These are phyloP conservation scores for Drosophila quadrilineata DNA, from an alignment of 1,140 invertebrate species.

Conservation along the genomic window DNA sequence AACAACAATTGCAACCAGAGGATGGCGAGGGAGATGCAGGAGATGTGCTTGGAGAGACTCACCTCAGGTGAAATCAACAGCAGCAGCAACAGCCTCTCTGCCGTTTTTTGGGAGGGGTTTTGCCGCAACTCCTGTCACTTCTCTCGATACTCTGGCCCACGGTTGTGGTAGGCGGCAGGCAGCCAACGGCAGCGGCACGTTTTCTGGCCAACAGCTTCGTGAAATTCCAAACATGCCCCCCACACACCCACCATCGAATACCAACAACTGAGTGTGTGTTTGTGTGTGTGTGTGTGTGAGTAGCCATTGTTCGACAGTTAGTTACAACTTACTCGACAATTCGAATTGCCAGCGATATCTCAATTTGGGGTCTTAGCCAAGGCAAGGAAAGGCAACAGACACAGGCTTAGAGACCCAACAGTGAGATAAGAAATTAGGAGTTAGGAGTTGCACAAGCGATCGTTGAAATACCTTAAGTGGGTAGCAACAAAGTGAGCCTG, in stretches of 20 bases:
- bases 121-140: conserved; percentile 18
- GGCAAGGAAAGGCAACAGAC: conserved; percentile 12
- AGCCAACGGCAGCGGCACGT: conserved; percentile 66
- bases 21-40: neutral
- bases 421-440: no score
- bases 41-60: neutral
- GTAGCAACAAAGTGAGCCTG: conserved; percentile 2
- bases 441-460: neutral
- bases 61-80: conserved; percentile 71
- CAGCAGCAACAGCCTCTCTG: conserved; percentile 12
- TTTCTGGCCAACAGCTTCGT: conserved; percentile 47
- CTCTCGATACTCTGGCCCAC: neutral
- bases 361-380: conserved; percentile 67
- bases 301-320: conserved; percentile 41
- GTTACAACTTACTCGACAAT: conserved; percentile 57
- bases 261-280: neutral
- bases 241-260: conserved; percentile 16
- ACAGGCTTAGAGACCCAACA: no score
- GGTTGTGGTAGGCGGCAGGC: conserved; percentile 47
- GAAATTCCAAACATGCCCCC: conserved; percentile 54
- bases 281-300: conserved; percentile 4
- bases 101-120: conserved; percentile 1
- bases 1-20: conserved; percentile 64
- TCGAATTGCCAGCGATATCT: conserved; percentile 61
- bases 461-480: neutral